Base-by-base conservation (phyloP, 2,888 invertebrate species). In the Volucella inanis region DNA sequence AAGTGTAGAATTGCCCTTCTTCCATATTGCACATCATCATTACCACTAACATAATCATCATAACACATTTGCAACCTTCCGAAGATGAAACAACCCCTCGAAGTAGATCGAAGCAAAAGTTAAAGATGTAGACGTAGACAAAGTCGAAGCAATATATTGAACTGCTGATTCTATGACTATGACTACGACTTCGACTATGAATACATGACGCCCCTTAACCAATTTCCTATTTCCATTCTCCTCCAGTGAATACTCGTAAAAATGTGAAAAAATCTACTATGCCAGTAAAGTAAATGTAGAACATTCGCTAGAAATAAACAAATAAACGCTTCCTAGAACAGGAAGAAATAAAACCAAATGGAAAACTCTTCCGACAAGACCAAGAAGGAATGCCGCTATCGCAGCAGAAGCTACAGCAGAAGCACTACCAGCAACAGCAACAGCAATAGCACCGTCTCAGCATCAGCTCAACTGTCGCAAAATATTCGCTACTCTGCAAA, bases 321-420 rank as follows among this genome's bases (percentile, higher is more conserved):
- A 85, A 85, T 85, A 85, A 81, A 85, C 77, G 81, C 81, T 81
- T 76, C 57, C 76, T 67, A 59, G 62, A 67, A 61, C 68, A 72
- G 81, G 76, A 77, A 81, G 49, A 81, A 81, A 85, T 85, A 85
- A 81, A 85, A 72, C 72, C 62, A 50, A 81, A 85, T 85, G 81
- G 57, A 70, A 84, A 75, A 71, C 84, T 80, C 75, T 80, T 75
- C 80, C 75, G 81, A 57, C 65, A 76, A 22, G 47, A 45, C 57
- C 83, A 83, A 74, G 71, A 54, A 54, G 68, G 71, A 76, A 71
- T 71, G 61, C 64, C 22, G 54, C 52, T 52, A 31, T 47, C 64
- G 38, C 41, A 11, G 38, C 18, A 18, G 18, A 18, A 18, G 18
- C 18, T 18, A 18, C 18, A 2, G 18, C 18, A 1, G 2, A 18